phyloP scores from a whole-genome alignment of 2,888 invertebrate genomes.

The Tenodera sinensis region DNA sequence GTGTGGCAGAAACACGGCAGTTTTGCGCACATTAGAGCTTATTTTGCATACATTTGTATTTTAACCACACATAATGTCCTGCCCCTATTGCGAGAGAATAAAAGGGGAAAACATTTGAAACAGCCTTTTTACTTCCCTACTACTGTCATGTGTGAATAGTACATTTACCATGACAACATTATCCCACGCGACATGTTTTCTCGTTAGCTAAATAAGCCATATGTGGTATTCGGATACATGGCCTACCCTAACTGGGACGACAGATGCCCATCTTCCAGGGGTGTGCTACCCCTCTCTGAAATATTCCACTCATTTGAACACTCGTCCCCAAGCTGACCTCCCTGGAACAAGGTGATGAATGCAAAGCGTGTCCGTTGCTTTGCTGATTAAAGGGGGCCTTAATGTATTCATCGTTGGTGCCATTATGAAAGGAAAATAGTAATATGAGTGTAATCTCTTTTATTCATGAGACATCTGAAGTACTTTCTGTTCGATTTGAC shows the following conservation, averaged over 20 bases:
- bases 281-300: background rate
- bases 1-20: background rate
- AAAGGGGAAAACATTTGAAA: background rate
- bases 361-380: background rate
- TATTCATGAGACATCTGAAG: background rate
- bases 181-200: background rate
- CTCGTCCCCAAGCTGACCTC: background rate
- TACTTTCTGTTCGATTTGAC: background rate
- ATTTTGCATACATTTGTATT: background rate
- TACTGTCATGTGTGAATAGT: background rate
- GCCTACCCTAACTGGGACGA: background rate
- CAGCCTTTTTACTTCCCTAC: background rate
- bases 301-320: background rate
- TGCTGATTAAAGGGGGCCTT: background rate
- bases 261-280: background rate
- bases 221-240: background rate
- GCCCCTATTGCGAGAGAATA: background rate
- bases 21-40: background rate
- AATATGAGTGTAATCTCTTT: background rate
- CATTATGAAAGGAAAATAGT: background rate
- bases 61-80: background rate
- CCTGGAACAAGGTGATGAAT: background rate
- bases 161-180: background rate
- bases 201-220: slow-evolving; percentile 8
- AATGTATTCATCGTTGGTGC: background rate